Evolutionary conservation across 2,113 vertebrate genomes (phyloP), one percentile per base, ranked within the genome.

Genomic region (Pandion haliaetus): DNA sequence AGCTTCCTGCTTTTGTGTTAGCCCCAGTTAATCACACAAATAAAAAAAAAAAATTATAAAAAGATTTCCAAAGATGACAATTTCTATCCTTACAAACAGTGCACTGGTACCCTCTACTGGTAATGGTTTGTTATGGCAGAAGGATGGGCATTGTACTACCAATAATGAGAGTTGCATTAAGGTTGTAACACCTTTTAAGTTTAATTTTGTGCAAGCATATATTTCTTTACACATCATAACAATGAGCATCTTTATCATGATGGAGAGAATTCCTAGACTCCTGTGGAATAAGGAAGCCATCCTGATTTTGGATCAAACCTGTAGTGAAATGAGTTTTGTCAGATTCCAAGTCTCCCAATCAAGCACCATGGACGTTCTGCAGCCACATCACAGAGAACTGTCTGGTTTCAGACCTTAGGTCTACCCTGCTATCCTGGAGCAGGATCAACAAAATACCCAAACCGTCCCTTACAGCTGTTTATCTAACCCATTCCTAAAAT

Each of bases 41-140:
- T 19, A 13, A 69, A 36, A 14, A 13, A 80, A 14, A 25, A 12
- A 29, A 23, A 24, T 10, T 25, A 14, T 13, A 5, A 29, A 26
- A 4, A 4, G 12, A 36, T 19, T 61, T 52, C 57, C 34, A 4
- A 84, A 72, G 95, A 52, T 52, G 70, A 10, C 49, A 1, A 2
- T 5, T 4, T 16, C 16, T 4, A 14, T 5, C 73, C 63, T 6
- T 2, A 9, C 23, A 23, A 31, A n/a, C 34, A 45, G 97, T 72
- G 92, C 81, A 2, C n/a, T 72, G 76, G 18, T 63, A 8, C 98
- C 97, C 98, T 96, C 98, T 98, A 59, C 97, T 95, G 98, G 96
- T 32, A 0, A 0, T 2, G 5, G 0, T 6, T 1, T 18, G 72
- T 36, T 96, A 96, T 6, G 63, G 88, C 97, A 90, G 34, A 5